Percentiles rank a stretch among this genome's conserved stretches.
phyloP scores from a whole-genome alignment of 2,888 invertebrate species.

The Parnassius smintheus region DNA sequence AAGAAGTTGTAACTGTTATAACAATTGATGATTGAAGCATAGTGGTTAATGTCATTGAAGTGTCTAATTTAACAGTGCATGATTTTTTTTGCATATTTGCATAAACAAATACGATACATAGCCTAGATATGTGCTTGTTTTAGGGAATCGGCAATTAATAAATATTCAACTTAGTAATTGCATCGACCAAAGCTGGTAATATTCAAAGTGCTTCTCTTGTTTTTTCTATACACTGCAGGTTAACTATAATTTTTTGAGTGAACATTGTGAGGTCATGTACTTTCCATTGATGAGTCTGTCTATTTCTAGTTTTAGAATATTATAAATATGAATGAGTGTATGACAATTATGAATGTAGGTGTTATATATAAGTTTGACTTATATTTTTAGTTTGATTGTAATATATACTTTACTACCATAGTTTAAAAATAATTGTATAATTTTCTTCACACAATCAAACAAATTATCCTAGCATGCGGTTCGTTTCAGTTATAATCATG shows the following conservation, averaged over 20 bases:
- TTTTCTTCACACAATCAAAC: background rate
- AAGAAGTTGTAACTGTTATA: slow-evolving; percentile 43
- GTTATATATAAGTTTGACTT: background rate
- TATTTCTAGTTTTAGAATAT: background rate
- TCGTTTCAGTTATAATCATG: too few species aligned
- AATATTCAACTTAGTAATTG: background rate
- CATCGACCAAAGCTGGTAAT: slow-evolving; percentile 12
- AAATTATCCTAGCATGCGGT: too few species aligned
- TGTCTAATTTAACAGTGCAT: too few species aligned
- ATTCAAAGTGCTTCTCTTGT: slow-evolving; percentile 9
- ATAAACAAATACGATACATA: background rate
- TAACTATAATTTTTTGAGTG: background rate
- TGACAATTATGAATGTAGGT: background rate
- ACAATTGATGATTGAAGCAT: slow-evolving; percentile 52
- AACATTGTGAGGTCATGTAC: slow-evolving; percentile 3
- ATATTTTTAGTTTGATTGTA: background rate
- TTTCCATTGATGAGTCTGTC: background rate
- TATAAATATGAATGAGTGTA: background rate
- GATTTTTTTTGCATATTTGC: too few species aligned
- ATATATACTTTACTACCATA: background rate
- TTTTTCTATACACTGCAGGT: background rate
- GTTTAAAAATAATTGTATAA: background rate
- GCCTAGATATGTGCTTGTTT: background rate
- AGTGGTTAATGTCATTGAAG: background rate
- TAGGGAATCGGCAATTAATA: background rate